phyloP scores from a whole-genome alignment of 2,888 invertebrate genomes.

The Yponomeuta evonymella region DNA sequence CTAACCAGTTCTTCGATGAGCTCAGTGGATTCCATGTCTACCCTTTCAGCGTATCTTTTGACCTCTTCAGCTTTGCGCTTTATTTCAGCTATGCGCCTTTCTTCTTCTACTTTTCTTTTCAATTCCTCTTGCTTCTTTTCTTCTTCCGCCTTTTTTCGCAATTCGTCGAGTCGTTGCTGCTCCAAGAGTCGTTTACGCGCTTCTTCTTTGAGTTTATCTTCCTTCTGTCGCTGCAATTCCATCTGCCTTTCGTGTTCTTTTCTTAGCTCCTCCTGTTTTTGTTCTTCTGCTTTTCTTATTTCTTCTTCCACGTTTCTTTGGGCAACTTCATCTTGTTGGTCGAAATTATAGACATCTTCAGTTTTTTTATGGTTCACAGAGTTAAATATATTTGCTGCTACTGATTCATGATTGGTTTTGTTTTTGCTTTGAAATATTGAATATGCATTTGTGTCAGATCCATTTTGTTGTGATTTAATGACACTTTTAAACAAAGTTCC shows the following conservation, averaged over 20 bases:
- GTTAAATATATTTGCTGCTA: slow-evolving; percentile 53
- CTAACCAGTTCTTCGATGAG: slow-evolving; percentile 46
- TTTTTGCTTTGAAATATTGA: slow-evolving; percentile 60
- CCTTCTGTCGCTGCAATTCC: slow-evolving; percentile 26
- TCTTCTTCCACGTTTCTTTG: slow-evolving; percentile 32
- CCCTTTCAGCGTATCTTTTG: slow-evolving; percentile 48
- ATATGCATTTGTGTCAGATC: slow-evolving; percentile 38
- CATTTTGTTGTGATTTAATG: slow-evolving; percentile 33
- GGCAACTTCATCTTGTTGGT: slow-evolving; percentile 37
- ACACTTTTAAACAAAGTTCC: slow-evolving; percentile 59
- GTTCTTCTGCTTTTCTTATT: slow-evolving; percentile 33
- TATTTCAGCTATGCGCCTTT: slow-evolving; percentile 43
- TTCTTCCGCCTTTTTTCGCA: slow-evolving; percentile 24
- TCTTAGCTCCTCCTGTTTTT: slow-evolving; percentile 37
- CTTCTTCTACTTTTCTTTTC: slow-evolving; percentile 50
- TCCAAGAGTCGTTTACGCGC: slow-evolving; percentile 30
- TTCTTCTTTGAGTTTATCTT: slow-evolving; percentile 24
- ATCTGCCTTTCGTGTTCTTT: slow-evolving; percentile 34
- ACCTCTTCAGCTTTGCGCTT: slow-evolving; percentile 51
- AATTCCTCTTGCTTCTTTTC: slow-evolving; percentile 23
- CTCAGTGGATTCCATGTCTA: slow-evolving; percentile 51
- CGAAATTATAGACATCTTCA: slow-evolving; percentile 49
- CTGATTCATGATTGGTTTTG: slow-evolving; percentile 40
- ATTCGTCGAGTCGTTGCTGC: slow-evolving; percentile 24
- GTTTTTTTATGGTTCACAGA: slow-evolving; percentile 36